Evolutionary conservation across 1,140 invertebrate genomes (phyloP), one percentile per base, ranked within the genome.

Genomic region (Dryas iulia): DNA sequence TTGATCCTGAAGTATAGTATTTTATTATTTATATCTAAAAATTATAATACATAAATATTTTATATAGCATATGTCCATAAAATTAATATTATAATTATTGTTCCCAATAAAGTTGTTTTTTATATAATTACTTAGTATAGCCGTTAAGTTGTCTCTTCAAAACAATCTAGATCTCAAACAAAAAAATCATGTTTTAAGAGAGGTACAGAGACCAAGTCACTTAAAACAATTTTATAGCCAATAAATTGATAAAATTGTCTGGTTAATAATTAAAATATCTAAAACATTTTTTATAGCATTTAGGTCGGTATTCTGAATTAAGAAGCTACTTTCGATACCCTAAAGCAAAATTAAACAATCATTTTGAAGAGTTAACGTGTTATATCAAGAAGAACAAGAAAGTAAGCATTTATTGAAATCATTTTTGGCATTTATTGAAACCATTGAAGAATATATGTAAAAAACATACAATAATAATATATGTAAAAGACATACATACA

Each of bases 301-400:
- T 90, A 63, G 87, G 87, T 35, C 82, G 87, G 10, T 90, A 86
- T 25, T 56, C 60, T 5, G 87, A 90, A 70, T 57, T 90, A 35
- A 78, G 79, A 54, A 76, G 63, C 24, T 90, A 90, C 69, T 90
- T 84, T 62, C 74, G 72, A 61, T 62, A 84, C 69, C 87, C 87
- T 3, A 88, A 81, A 71, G 57, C 69, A 8, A 74, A 75, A 47
- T 1, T 84, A 2, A 90, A 87, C 66, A 82, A 77, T 52, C 87
- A 87, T 57, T 88, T 90, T 62, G 87, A 90, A 71, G 87, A 90
- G 69, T 61, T 90, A 23, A 66, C 72, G 24, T 90, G 87, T 33
- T 88, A 81, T 58, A 64, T 79, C 2, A 75, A 79, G 66, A 72
- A 74, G 7, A 68, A 76, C 31, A 81, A 69, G 71, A 88, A 86